phyloP scores from a whole-genome alignment of 2,797 vertebrate species.

The Sparus aurata region DNA sequence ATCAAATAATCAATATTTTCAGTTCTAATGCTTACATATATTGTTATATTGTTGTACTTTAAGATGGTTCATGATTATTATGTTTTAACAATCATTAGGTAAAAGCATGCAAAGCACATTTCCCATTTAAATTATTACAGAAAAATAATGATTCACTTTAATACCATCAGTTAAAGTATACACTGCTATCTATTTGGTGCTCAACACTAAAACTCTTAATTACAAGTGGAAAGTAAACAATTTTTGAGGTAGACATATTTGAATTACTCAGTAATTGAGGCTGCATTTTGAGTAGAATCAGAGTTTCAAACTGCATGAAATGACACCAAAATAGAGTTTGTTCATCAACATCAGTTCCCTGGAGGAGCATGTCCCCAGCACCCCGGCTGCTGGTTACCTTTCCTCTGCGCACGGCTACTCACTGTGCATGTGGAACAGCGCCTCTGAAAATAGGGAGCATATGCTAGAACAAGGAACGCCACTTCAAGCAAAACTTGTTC shows the following conservation, averaged over 20 bases:
- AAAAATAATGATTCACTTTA: background rate
- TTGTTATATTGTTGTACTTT: background rate
- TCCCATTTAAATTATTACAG: background rate
- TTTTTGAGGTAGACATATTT: conserved; percentile 28
- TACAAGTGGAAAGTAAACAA: conserved; percentile 35
- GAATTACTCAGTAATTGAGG: conserved; percentile 27
- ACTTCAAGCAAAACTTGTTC: conserved; percentile 53
- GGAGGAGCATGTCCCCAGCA: conserved; percentile 35
- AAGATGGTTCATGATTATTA: background rate
- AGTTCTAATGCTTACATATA: background rate
- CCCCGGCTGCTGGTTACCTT: conserved; percentile 41
- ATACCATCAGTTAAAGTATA: background rate
- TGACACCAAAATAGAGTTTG: conserved; percentile 37
- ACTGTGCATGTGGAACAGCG: conserved; percentile 1
- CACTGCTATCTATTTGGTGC: background rate
- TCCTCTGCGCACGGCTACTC: conserved; percentile 25
- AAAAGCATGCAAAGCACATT: background rate
- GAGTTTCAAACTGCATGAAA: conserved; percentile 34
- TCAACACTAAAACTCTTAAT: conserved; percentile 21
- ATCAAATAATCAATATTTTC: conserved; percentile 2
- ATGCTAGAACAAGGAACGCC: conserved; percentile 55
- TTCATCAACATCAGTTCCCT: conserved; percentile 53
- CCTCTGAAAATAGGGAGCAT: conserved; percentile 54
- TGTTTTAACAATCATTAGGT: background rate
- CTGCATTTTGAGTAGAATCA: conserved; percentile 31